Evolutionary conservation across 2,797 vertebrate genomes (phyloP), one percentile per base, ranked within the genome.

Genomic region (Glossophaga mutica): DNA sequence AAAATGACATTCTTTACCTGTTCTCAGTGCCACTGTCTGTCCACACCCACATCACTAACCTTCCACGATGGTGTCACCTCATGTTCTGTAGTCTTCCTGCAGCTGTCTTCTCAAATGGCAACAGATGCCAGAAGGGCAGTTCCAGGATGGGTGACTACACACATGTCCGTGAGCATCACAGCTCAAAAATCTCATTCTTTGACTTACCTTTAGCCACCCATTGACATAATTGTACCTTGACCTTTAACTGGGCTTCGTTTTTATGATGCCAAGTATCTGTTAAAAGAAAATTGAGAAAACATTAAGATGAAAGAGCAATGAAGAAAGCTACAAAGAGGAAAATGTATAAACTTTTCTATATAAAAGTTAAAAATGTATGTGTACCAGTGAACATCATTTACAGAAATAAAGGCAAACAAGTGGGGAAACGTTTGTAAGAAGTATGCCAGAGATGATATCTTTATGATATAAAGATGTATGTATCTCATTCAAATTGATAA

Each of bases 401-500:
- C 15, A 76, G 71, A 87, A 87, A 9, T 87, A 81, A 87, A 82
- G 46, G 32, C 73, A 96, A 94, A 59, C 24, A 93, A 76, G 57
- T 78, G 26, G 24, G n/a, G 29, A 87, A 81, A 88, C 57, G 73
- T 76, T 91, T 94, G 34, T 24, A 93, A 73, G 78, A 96, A 96
- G 46, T 87, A 19, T 86, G 21, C 77, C 83, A 83, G 78, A 92
- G 68, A 62, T 79, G 88, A 29, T 78, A 74, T 57, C 67, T 29
- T 84, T 94, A 79, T 65, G 12, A 74, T 65, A 89, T 57, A 34
- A 79, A 81, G 14, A 32, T 73, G 85, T 68, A 34, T 62, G 32
- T 73, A 46, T 83, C 22, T 91, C 19, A 87, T 94, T 95, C 91
- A 96, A 48, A 78, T 50, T 87, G 29, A 73, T 73, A 90, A 86